Base-by-base conservation (phyloP, 2,888 invertebrate species). In the Lapara coniferarum region DNA sequence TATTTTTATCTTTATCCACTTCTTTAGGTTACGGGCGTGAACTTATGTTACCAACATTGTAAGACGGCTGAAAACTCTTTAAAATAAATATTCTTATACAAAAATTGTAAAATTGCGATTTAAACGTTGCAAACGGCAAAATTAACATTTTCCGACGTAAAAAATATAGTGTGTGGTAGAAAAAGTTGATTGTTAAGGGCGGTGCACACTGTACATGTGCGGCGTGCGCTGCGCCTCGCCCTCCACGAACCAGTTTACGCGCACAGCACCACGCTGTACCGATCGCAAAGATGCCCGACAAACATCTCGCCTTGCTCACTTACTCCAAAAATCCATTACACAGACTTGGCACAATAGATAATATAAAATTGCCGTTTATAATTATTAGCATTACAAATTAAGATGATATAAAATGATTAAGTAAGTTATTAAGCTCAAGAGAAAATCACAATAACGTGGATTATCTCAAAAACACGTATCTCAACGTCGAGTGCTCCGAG, bases 191-290 rank as follows among this genome's bases (percentile, higher is more conserved):
- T 49, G 46, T 16, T 49, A 49, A 63, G 46, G 63, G 63, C 19
- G 63, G 63, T 63, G 63, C 49, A 63, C 63, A 63, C 63, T 63
- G 63, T 49, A 49, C 63, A 63, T 46, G 63, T 63, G 63, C 49
- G 46, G 10, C 30, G n/a, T 37, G 57, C 30, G n/a, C 13, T n/a
- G 57, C 14, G 30, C 44, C 12, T 46, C n/a, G n/a, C n/a, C 49
- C 13, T 49, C 46, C 6, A 63, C 63, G 49, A 63, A 63, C 63
- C 63, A 63, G 63, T 63, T 63, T 63, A 19, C 49, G 46, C 55
- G 19, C 55, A 10, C 55, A 14, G 19, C 49, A 44, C 59, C 44
- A 37, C 37, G 19, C 16, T 49, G 63, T 13, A 8, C 37, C 37
- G 37, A 0, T 37, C 37, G 8, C 5, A 8, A 37, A 5, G 37